Conservation (phyloP, 2,797 vertebrate species). For the Sebastes trivittatus region DNA sequence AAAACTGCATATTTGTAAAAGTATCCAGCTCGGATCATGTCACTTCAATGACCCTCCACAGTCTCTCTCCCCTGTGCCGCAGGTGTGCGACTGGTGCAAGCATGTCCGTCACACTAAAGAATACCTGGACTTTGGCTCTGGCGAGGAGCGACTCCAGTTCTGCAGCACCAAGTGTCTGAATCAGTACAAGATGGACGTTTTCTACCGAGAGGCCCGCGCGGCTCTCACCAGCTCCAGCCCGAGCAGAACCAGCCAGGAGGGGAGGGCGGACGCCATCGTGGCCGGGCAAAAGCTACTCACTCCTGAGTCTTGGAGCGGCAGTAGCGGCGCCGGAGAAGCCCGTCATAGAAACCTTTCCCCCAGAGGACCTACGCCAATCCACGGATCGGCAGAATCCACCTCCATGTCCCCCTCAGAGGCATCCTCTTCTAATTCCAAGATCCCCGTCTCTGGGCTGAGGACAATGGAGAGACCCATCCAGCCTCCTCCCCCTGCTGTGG, state of each 20-base stretch:
- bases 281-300: conserved; percentile 92
- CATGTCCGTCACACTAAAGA: conserved; percentile 99
- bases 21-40: not conserved
- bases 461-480: conserved; percentile 87
- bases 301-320: conserved; percentile 97
- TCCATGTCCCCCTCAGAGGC: conserved; percentile 89
- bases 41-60: conserved; percentile 70
- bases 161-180: conserved; percentile 99
- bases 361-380: conserved; percentile 85
- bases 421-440: conserved; percentile 86
- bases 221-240: conserved; percentile 93
- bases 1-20: conserved; percentile 2
- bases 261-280: conserved; percentile 84
- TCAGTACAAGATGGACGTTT: conserved; percentile 99
- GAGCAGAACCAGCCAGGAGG: conserved; percentile 88
- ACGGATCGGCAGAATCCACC: conserved; percentile 78
- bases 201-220: conserved; percentile 97
- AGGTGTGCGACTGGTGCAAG: conserved; percentile 99
- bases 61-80: conserved; percentile 82
- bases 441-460: conserved; percentile 86
- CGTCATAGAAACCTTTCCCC: conserved; percentile 89
- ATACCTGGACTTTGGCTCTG: conserved; percentile 98
- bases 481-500: conserved; percentile 75
- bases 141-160: conserved; percentile 97
- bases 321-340: conserved; percentile 53